Conservation (phyloP, 2,888 invertebrate genomes). For the Acronicta alni region DNA sequence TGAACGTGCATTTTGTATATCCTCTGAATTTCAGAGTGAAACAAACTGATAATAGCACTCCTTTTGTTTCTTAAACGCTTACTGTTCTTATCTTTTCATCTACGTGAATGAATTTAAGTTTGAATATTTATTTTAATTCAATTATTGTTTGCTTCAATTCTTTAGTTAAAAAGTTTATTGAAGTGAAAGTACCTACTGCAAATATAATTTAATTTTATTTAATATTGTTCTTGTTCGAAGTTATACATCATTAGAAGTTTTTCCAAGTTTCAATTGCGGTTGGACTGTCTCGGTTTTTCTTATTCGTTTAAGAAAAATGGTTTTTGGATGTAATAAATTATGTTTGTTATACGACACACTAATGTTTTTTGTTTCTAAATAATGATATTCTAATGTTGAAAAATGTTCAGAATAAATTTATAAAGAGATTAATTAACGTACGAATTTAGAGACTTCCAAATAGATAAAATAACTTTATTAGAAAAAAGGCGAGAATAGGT, state of each 20-base stretch:
- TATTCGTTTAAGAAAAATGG: constrained; percentile 8
- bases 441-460: too few species aligned
- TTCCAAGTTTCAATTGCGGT: constrained; percentile 31
- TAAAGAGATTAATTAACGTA: too few species aligned
- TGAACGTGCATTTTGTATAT: constrained; percentile 45
- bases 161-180: constrained; percentile 11
- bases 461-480: too few species aligned
- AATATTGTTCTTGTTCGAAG: constrained; percentile 43
- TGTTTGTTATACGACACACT: constrained; percentile 14
- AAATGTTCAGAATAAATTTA: too few species aligned
- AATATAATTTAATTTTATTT: constrained; percentile 37
- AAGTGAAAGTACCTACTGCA: constrained; percentile 7
- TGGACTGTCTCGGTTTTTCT: constrained; percentile 18
- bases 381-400: too few species aligned
- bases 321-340: constrained; percentile 14
- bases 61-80: constrained; percentile 18
- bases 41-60: constrained; percentile 11
- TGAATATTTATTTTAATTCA: constrained; percentile 2
- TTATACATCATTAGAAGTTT: constrained; percentile 43
- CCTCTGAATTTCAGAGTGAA: constrained; percentile 11
- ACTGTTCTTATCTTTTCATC: not conserved
- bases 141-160: constrained; percentile 9
- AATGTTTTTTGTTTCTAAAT: not conserved
- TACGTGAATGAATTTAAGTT: not conserved
- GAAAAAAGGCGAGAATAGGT: too few species aligned